These are phyloP conservation scores for Formica selysi DNA, from an alignment of 1,140 invertebrate species.

Conservation along the genomic window DNA sequence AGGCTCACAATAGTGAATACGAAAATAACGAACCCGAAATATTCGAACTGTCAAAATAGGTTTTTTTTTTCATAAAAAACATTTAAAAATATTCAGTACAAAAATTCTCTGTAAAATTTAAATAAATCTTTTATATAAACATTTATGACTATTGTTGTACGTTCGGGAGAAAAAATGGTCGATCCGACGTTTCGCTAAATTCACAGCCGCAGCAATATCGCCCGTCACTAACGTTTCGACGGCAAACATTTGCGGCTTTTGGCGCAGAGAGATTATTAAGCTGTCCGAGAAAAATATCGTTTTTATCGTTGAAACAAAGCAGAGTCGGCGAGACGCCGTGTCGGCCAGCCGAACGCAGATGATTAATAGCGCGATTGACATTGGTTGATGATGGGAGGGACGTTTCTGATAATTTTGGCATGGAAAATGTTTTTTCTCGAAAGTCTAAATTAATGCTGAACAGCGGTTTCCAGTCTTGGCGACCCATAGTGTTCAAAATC, in stretches of 20 bases:
- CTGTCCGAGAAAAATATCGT: conserved; percentile 9
- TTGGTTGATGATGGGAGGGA: neutral
- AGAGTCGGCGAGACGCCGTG: neutral
- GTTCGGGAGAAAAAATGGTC: conserved; percentile 20
- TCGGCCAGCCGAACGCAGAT: neutral
- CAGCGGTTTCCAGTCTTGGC: neutral
- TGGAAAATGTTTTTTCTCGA: neutral
- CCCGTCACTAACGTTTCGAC: conserved; percentile 33
- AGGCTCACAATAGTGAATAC: too few relatives aligned
- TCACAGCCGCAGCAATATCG: conserved; percentile 20
- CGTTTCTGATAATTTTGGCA: conserved; percentile 22
- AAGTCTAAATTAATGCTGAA: neutral
- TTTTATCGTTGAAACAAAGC: conserved; percentile 39
- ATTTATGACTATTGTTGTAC: conserved; percentile 34
- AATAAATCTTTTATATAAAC: neutral
- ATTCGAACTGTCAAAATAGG: too few relatives aligned
- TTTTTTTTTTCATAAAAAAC: too few relatives aligned
- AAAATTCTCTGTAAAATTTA: neutral
- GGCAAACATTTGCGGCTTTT: conserved; percentile 22
- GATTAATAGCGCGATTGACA: conserved; percentile 46
- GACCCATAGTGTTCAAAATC: neutral
- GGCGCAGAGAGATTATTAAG: conserved; percentile 48
- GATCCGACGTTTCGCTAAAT: conserved; percentile 13
- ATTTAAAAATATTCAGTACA: neutral
- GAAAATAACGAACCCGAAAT: too few relatives aligned